phyloP scores from a whole-genome alignment of 1,140 invertebrate species.

The Saccostrea glomerata region DNA sequence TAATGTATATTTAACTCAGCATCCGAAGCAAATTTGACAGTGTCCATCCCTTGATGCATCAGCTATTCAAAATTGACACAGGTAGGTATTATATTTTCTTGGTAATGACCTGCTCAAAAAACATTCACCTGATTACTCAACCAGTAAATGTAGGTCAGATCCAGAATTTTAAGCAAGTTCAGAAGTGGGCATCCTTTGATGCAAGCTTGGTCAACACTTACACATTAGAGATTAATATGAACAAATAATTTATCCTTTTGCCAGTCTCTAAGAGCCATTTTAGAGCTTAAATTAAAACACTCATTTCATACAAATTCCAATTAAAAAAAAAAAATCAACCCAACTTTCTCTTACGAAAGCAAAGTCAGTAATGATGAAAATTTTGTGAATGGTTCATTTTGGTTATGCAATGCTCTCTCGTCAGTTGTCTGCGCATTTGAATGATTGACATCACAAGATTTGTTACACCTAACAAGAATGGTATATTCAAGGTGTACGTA shows the following conservation, averaged over 20 bases:
- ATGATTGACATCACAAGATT: neutral
- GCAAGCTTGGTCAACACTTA: too few relatives aligned
- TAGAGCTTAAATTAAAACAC: neutral
- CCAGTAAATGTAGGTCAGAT: too few relatives aligned
- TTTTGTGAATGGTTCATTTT: neutral
- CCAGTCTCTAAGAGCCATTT: neutral
- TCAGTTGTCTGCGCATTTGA: neutral
- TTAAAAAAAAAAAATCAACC: neutral
- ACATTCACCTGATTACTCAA: too few relatives aligned
- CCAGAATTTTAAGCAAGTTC: too few relatives aligned
- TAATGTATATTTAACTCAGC: too few relatives aligned
- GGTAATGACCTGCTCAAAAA: too few relatives aligned
- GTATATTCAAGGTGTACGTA: neutral
- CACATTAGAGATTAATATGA: too few relatives aligned
- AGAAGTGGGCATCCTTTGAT: too few relatives aligned
- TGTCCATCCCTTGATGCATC: too few relatives aligned
- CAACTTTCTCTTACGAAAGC: neutral
- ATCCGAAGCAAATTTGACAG: too few relatives aligned
- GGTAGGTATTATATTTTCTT: too few relatives aligned
- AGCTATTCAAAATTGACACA: too few relatives aligned
- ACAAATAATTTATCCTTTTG: neutral
- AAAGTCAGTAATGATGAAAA: neutral
- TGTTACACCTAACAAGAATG: constrained; percentile 9
- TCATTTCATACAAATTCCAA: neutral
- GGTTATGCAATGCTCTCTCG: neutral